Conservation (phyloP, 2,797 vertebrate species). For the Pagetopsis macropterus region DNA sequence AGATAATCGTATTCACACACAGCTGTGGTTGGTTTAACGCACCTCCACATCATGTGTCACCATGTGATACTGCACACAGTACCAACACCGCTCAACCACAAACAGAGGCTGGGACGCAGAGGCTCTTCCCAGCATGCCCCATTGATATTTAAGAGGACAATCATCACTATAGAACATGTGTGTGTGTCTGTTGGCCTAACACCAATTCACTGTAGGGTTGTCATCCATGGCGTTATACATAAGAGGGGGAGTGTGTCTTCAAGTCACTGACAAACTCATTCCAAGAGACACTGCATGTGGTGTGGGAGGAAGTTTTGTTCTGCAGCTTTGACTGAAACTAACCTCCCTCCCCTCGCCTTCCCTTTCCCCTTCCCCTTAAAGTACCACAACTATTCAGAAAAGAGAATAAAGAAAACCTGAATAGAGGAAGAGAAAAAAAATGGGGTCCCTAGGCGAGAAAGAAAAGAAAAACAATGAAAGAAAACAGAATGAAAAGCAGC, state of each 20-base stretch:
- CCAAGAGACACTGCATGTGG: slow-evolving; percentile 79
- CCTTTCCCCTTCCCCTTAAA: slow-evolving; percentile 83
- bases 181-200: slow-evolving; percentile 55
- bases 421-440: slow-evolving; percentile 85
- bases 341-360: slow-evolving; percentile 81
- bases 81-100: slow-evolving; percentile 55
- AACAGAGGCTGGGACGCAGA: slow-evolving; percentile 50
- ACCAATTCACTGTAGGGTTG: slow-evolving; percentile 66
- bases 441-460: slow-evolving; percentile 81
- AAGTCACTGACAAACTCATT: slow-evolving; percentile 81
- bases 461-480: slow-evolving; percentile 86
- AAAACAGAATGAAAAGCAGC: slow-evolving; percentile 85
- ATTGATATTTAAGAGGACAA: slow-evolving; percentile 64
- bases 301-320: slow-evolving; percentile 85
- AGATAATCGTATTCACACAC: slow-evolving; percentile 74
- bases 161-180: slow-evolving; percentile 37
- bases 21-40: slow-evolving; percentile 67
- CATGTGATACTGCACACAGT: slow-evolving; percentile 60
- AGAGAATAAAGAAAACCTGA: slow-evolving; percentile 87
- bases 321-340: slow-evolving; percentile 85
- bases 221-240: slow-evolving; percentile 71
- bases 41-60: slow-evolving; percentile 66
- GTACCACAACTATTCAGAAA: slow-evolving; percentile 87
- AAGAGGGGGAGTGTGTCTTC: slow-evolving; percentile 70
- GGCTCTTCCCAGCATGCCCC: slow-evolving; percentile 47